Evolutionary conservation across 2,797 vertebrate genomes (phyloP), one percentile per base, ranked within the genome.

Genomic region (Lagocephalus sceleratus): DNA sequence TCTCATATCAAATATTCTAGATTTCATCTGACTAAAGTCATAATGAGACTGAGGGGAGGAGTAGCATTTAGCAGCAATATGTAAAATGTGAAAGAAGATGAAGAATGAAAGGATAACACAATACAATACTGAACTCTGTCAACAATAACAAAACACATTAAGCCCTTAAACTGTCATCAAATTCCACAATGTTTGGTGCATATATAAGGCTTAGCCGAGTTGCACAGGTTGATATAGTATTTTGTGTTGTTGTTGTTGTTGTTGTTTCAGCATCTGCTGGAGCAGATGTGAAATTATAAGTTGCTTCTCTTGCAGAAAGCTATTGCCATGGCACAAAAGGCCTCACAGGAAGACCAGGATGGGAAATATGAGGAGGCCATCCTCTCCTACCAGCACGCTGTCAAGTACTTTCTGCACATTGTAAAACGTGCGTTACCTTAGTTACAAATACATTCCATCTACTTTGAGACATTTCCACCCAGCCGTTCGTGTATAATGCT

Each of bases 371-470:
- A 94, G 57, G 96, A 98, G 76, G 97, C 97, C 48, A 89, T 98
- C 46, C 88, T 71, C 2, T 91, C 94, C 52, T 99, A 99, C 83
- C 93, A 98, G 16, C 93, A 95, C 1, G 92, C 96, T 40, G 96
- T 98, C 66, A 94, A 96, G 83, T 94, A 94, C 82, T 96, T 99
- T 81, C 87, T 99, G 46, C 97, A 99, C 42, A 90, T 98, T 56
- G 40, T 97, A 63, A 99, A 98, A 90, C 94, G 96, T 98, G 88
- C 88, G 95, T 89, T n/a, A 49, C 1, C 20, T 26, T 23, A 3
- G 11, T 47, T 62, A 35, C 7, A 41, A 49, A 47, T 15, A 23
- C 45, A 58, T 32, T 54, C 1, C 26, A 56, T 21, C 21, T 43
- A 71, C 15, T 20, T 20, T 41, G 5, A 44, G 26, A 42, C 19